A percentile compares a stretch with the other conserved stretches of the same genome.
Evolutionary conservation across 2,797 vertebrate species (phyloP).

Genomic region (Aselliscus stoliczkanus): DNA sequence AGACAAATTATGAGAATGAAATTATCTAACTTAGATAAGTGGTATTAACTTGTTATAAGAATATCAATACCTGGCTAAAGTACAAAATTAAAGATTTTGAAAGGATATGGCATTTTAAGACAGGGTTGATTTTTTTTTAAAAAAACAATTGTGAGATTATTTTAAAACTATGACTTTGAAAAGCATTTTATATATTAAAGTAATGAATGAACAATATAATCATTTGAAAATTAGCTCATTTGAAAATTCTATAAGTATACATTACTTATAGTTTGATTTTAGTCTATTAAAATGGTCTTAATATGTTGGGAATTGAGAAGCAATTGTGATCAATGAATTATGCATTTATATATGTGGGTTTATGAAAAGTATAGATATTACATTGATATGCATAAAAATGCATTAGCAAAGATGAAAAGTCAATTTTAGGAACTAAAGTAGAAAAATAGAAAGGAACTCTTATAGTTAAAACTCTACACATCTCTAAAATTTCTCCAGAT

Average conservation of each 20-base stretch:
- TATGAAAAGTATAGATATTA: neutral
- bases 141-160: neutral
- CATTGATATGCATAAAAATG: neutral
- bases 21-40: neutral
- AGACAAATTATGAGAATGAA: neutral
- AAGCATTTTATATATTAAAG: neutral
- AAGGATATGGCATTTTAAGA: neutral
- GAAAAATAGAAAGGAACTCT: neutral
- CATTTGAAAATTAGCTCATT: neutral
- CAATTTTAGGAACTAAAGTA: neutral
- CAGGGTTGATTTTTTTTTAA: neutral
- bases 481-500: neutral
- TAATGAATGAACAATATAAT: neutral
- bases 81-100: neutral
- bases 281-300: neutral
- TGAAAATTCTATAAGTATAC: neutral
- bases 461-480: neutral
- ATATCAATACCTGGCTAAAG: neutral
- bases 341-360: neutral
- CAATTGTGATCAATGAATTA: neutral
- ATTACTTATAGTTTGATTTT: neutral
- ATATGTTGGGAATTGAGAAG: slow-evolving; percentile 24
- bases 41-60: neutral
- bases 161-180: neutral
- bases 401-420: neutral